Base-by-base conservation (phyloP, 2,113 vertebrate species). In the Euleptes europaea region DNA sequence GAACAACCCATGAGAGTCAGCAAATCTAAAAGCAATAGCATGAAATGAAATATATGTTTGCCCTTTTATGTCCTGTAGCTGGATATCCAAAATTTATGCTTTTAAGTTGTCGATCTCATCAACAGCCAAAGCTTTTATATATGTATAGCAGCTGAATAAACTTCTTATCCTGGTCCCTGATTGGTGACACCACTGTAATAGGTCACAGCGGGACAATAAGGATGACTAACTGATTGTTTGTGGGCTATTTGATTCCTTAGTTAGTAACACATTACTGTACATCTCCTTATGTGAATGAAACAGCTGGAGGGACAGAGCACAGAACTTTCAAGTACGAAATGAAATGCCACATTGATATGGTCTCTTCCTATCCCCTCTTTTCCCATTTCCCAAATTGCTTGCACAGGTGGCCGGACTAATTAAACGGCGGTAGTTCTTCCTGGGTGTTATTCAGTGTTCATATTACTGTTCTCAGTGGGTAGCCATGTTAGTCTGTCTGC, bases 21-120 rank as follows among this genome's bases (percentile, higher is more conserved):
- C 94, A 94, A 96, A 96, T 95, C 93, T 88, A 93, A 92, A 93
- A 76, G 57, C 93, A 95, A 86, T 86, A 90, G 72, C 92, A 82
- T 89, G 84, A 94, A 95, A 93, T 92, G 86, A 94, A 95, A 91
- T 95, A 90, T 84, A 90, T 84, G 77, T 90, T 94, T 94, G 88
- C 89, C 89, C 86, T 92, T 94, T 92, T 94, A 88, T 83, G 85
- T 89, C 67, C 78, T 86, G 83, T 84, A 92, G 44, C 44, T 49
- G 88, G 78, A 60, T 92, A 90, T 67, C 80, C 70, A 90, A 94
- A 94, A 95, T 92, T 92, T 94, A 91, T 91, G 79, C 84, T 94
- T 93, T 63, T 84, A 84, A 91, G 63, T 38, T 90, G 85, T 92
- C 94, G 94, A 89, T 95, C 96, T 95, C 94, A 89, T 91, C 89